Conservation (phyloP, 2,797 vertebrate genomes). For the Lagorchestes hirsutus region DNA sequence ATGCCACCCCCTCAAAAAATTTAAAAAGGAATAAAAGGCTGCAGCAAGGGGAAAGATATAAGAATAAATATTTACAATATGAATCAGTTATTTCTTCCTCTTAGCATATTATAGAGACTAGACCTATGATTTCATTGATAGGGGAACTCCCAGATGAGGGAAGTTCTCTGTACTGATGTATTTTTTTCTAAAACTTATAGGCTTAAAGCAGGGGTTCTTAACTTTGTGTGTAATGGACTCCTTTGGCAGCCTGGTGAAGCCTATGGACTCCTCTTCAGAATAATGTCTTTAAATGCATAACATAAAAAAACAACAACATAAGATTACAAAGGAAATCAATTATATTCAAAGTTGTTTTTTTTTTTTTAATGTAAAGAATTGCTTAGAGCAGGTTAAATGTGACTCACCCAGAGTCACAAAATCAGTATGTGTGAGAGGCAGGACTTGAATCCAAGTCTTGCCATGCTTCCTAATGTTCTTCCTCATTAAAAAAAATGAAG, state of each 20-base stretch:
- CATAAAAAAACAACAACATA: neutral
- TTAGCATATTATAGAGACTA: neutral
- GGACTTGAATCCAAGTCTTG: neutral
- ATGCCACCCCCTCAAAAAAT: neutral
- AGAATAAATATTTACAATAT: slow-evolving; percentile 4
- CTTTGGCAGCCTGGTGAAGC: neutral
- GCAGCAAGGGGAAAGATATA: neutral
- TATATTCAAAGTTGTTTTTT: neutral
- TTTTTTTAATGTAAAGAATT: neutral
- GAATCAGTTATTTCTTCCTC: slow-evolving; percentile 9
- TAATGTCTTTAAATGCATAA: neutral
- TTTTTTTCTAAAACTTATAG: neutral
- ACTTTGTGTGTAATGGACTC: neutral
- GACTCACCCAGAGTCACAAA: neutral
- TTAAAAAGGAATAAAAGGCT: slow-evolving; percentile 20
- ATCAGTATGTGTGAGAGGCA: neutral
- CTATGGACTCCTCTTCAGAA: neutral
- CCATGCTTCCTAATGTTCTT: neutral
- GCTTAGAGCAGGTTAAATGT: neutral
- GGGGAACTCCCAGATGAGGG: neutral
- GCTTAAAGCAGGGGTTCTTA: neutral
- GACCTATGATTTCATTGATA: neutral
- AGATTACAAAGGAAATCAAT: neutral
- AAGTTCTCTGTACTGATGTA: neutral
- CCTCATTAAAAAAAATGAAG: neutral